Conservation (phyloP, 2,888 invertebrate genomes). For the Alviniconcha strummeri region DNA sequence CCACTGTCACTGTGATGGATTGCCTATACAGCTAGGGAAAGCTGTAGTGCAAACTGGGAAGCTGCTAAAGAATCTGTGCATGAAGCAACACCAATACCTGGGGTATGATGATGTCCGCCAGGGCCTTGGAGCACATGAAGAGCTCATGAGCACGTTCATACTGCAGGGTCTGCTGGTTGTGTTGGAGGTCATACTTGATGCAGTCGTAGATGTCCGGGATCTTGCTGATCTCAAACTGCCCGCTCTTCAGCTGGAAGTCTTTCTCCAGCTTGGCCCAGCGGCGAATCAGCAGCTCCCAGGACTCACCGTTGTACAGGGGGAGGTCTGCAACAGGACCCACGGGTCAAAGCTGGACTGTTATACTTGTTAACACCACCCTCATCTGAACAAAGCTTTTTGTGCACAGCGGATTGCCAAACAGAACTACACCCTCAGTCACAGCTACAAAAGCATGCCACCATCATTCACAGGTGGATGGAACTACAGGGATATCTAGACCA, state of each 20-base stretch:
- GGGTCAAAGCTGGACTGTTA: no score
- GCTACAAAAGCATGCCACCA: no score
- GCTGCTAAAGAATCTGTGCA: no score
- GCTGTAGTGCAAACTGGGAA: no score
- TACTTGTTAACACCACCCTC: no score
- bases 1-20: no score
- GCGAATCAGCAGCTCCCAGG: constrained; percentile 98
- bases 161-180: constrained; percentile 96
- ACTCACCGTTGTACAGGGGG: constrained; percentile 96
- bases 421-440: no score
- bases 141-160: constrained; percentile 75
- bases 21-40: no score
- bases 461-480: no score
- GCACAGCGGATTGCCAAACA: no score
- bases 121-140: constrained; percentile 95
- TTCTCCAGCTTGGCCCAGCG: constrained; percentile 99
- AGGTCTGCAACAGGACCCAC: constrained; percentile 79
- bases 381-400: no score
- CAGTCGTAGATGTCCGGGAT: constrained; percentile 99
- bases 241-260: constrained; percentile 95
- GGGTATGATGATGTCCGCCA: constrained; percentile 99
- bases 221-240: constrained; percentile 94
- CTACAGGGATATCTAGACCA: no score
- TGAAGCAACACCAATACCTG: constrained; percentile 79
- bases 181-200: constrained; percentile 97